phyloP scores from a whole-genome alignment of 2,797 vertebrate species.

The Avahi laniger region DNA sequence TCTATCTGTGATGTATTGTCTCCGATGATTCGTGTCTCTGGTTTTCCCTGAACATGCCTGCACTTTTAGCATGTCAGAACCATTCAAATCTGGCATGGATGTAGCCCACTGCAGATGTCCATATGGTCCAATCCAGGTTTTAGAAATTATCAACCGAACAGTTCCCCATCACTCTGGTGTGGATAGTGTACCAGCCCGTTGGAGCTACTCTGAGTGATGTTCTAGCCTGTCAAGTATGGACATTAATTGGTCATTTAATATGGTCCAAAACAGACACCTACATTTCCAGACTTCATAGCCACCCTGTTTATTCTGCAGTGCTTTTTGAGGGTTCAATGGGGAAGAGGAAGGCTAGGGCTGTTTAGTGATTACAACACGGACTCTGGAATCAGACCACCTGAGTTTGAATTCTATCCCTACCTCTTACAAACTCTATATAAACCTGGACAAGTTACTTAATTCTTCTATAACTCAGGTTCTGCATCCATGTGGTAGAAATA shows the following conservation, averaged over 20 bases:
- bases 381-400: not conserved
- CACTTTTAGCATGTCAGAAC: not conserved
- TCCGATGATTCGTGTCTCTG: not conserved
- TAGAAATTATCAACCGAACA: not conserved
- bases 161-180: not conserved
- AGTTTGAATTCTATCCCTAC: not conserved
- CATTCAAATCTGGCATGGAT: not conserved
- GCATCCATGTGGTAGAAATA: not conserved
- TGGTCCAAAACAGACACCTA: not conserved
- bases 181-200: not conserved
- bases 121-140: not conserved
- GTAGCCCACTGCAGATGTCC: rapidly evolving
- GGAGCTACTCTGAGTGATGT: not conserved
- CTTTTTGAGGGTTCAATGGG: not conserved
- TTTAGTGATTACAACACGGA: not conserved
- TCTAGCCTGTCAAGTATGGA: not conserved
- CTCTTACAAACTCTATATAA: not conserved
- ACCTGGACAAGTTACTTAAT: not conserved
- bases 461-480: not conserved
- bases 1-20: not conserved
- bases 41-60: not conserved
- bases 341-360: not conserved
- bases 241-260: not conserved
- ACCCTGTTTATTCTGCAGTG: not conserved
- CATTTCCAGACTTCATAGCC: not conserved